phyloP scores from a whole-genome alignment of 1,140 invertebrate species.

The Drosophila arizonae region DNA sequence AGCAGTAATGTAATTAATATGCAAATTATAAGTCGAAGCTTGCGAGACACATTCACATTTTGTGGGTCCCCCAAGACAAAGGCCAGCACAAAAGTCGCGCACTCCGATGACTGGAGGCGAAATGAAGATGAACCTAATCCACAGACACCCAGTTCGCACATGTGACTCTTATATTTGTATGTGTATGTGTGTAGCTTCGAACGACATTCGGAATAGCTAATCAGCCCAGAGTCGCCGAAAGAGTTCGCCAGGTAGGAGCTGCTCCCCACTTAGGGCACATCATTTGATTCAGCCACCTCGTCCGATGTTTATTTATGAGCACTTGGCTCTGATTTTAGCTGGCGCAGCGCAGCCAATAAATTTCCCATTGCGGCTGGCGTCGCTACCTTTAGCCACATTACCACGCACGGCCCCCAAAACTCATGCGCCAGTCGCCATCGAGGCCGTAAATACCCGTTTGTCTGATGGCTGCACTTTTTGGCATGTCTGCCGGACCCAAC shows the following conservation, averaged over 20 bases:
- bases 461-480: slow-evolving; percentile 75
- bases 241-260: slow-evolving; percentile 31
- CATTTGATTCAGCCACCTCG: slow-evolving; percentile 17
- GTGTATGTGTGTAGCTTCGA: background rate
- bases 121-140: slow-evolving; percentile 12
- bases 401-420: slow-evolving; percentile 44
- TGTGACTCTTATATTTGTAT: slow-evolving; percentile 37
- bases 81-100: slow-evolving; percentile 3
- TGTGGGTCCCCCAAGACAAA: slow-evolving; percentile 34
- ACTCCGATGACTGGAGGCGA: background rate
- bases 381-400: slow-evolving; percentile 40
- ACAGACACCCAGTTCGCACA: slow-evolving; percentile 37
- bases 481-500: slow-evolving; percentile 45
- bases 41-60: slow-evolving; percentile 61
- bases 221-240: slow-evolving; percentile 32
- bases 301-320: slow-evolving; percentile 74
- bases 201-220: slow-evolving; percentile 64
- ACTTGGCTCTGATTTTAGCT: slow-evolving; percentile 72
- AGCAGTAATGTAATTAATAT: slow-evolving; percentile 77
- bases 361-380: slow-evolving; percentile 24
- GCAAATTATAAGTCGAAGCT: slow-evolving; percentile 66
- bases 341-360: slow-evolving; percentile 58
- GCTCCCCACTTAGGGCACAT: slow-evolving; percentile 43
- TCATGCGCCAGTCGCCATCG: slow-evolving; percentile 42
- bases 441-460: slow-evolving; percentile 58